These are phyloP conservation scores for Brachypteracias leptosomus DNA, from an alignment of 2,113 vertebrate genomes.

Conservation along the genomic window DNA sequence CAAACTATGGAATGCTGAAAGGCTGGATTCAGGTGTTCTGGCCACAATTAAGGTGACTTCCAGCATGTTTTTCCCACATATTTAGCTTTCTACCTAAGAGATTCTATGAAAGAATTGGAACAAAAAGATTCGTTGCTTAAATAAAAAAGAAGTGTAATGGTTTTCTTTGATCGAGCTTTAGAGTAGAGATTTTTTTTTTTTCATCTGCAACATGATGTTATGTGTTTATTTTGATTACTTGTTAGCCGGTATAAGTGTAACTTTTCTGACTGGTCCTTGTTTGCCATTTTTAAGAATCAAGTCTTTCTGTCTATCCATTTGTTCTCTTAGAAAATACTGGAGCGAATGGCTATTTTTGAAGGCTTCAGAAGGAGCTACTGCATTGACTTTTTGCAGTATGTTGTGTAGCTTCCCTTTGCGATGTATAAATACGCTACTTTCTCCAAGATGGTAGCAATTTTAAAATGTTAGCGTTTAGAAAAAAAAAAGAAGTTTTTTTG, in stretches of 20 bases:
- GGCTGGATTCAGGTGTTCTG: neutral
- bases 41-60: neutral
- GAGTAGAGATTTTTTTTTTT: neutral
- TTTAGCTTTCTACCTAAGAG: neutral
- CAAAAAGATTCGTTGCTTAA: neutral
- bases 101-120: neutral
- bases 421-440: neutral
- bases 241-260: neutral
- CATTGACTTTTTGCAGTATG: neutral
- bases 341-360: neutral
- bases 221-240: neutral
- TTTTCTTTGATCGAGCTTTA: neutral
- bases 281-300: neutral
- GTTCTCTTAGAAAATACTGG: neutral
- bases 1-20: neutral
- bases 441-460: neutral
- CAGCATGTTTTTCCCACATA: neutral
- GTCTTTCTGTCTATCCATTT: neutral
- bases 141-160: neutral
- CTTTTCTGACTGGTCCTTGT: neutral
- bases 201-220: neutral
- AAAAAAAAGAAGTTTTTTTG: neutral
- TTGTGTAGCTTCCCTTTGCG: neutral
- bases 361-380: neutral
- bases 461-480: neutral